These are phyloP conservation scores for Hydrolagus colliei DNA, from an alignment of 2,797 vertebrate genomes.

Conservation along the genomic window DNA sequence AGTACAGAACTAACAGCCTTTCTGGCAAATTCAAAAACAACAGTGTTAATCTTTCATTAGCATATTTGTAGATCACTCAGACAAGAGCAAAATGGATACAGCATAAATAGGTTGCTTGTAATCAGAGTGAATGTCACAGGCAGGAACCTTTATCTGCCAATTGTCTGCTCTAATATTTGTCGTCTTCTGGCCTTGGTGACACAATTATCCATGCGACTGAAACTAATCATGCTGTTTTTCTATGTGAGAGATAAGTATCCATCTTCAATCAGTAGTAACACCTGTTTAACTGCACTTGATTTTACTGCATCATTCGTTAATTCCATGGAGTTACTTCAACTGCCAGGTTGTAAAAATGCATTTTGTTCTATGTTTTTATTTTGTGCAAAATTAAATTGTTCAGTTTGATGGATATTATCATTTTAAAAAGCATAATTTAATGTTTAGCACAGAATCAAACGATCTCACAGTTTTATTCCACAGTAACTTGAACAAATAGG, in stretches of 20 bases:
- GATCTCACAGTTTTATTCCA: background rate
- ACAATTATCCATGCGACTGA: background rate
- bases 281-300: background rate
- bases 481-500: background rate
- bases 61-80: slow-evolving; percentile 14
- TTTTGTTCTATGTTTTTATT: background rate
- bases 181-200: background rate
- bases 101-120: background rate
- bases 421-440: background rate
- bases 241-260: background rate
- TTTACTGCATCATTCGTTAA: background rate
- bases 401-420: background rate
- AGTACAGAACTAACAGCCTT: background rate
- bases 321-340: too few species aligned
- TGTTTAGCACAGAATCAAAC: background rate
- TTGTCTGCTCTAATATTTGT: background rate
- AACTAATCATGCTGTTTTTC: slow-evolving; percentile 3
- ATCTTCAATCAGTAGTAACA: background rate
- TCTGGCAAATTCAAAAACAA: background rate
- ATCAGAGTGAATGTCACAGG: slow-evolving; percentile 6
- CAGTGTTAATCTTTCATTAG: slow-evolving; percentile 7
- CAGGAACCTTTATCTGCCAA: background rate
- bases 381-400: background rate
- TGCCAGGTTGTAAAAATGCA: background rate
- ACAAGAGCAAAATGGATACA: background rate